Evolutionary conservation across 2,888 invertebrate genomes (phyloP), one percentile per base, ranked within the genome.

Genomic region (Drosophila barbarae): DNA sequence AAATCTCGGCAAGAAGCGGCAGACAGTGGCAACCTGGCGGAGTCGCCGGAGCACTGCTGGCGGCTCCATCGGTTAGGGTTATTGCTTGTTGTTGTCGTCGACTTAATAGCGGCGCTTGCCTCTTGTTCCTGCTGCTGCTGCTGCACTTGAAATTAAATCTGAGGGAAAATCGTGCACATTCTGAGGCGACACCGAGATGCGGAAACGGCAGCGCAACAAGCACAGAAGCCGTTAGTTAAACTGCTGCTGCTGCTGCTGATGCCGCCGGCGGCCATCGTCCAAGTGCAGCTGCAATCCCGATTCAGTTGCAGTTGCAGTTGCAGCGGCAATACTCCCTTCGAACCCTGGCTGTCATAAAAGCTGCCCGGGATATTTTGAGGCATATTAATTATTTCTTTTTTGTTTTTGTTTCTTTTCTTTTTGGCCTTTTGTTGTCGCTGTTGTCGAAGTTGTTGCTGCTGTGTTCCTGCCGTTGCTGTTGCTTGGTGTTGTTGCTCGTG

Each of bases 31-130:
- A 82, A 30, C 46, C 81, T 72, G 72, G 58, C 54, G 47, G 47
- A 57, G 70, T 38, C 47, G 51, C 59, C 41, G 58, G 54, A 36
- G 42, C 58, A 59, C 35, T 65, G 70, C 34, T 54, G 61, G 54
- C 72, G 67, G 72, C 67, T 69, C 71, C 66, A 66, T 73, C 78
- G 69, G 76, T 71, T 84, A 79, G 79, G 83, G 79, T 82, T 84
- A 85, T 86, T 86, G 84, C 80, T 85, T 80, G 83, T 84, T 86
- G 78, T 84, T 78, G 86, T 86, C 78, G 87, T 86, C 85, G 86
- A 77, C 85, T 81, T 81, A 81, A 81, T 81, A 85, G 81, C 81
- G 85, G 81, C 85, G 84, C 81, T 80, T 79, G 84, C 76, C 70
- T 51, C 63, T 64, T 72, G 69, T 44, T 69, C 71, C 72, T 70